Base-by-base conservation (phyloP, 2,113 vertebrate genomes). In the Takifugu flavidus region DNA sequence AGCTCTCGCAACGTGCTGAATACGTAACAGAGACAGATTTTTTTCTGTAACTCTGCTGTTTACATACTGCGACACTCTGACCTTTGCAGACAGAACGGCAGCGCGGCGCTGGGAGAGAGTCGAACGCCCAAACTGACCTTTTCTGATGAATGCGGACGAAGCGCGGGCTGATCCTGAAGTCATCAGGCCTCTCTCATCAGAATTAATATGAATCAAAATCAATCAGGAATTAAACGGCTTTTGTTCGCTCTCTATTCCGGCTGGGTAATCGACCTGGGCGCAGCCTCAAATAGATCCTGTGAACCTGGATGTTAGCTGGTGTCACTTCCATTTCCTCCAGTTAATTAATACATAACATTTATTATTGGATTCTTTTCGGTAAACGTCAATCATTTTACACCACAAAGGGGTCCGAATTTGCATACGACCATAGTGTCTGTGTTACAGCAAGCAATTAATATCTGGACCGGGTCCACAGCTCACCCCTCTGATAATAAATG, bases 301-400 rank as follows among this genome's bases (percentile, higher is more conserved):
- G 57, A 67, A 74, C 47, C 70, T 74, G 49, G 57, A 69, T 66
- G 28, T 66, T 31, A 55, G 60, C 49, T 44, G 0, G 39, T 71
- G 72, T 76, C 78, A 81, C 66, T 84, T 74, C 66, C 12, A 85
- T 82, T 79, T 68, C 56, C 67, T 59, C 15, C 53, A 57, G 47
- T 71, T 84, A 83, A 88, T 86, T 80, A 83, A 77, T 66, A 47
- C 6, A 8, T 67, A 65, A 66, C 56, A 54, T 62, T 77, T 78
- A 46, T 66, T 59, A 75, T 75, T 75, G 59, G 72, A 77, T 54
- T 60, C 59, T 62, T 74, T 69, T 74, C 79, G 52, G 66, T 82
- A 86, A 83, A 74, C 63, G 83, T 67, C 83, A 84, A 69, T 88
- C 85, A 84, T 65, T 68, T 77, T 66, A 25, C 56, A 47, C 39